A percentile compares a stretch with the other conserved stretches of the same genome.
Evolutionary conservation across 2,888 invertebrate species (phyloP).

Genomic region (Amiota communis): DNA sequence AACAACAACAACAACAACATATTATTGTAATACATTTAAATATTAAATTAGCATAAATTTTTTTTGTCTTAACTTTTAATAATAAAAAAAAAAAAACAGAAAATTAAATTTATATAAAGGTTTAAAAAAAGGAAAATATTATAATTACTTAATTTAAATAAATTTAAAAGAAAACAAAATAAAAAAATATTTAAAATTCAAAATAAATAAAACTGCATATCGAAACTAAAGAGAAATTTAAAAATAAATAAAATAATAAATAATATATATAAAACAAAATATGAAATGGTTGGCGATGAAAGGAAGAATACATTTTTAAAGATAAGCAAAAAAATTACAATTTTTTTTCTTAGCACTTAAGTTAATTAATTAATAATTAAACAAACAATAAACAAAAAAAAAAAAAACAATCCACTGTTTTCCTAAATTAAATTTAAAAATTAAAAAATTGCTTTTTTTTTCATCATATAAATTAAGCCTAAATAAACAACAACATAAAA

Average conservation of each 20-base stretch:
- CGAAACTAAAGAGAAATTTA: slow-evolving; percentile 56
- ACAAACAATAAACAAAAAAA: slow-evolving; percentile 40
- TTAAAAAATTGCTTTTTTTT: slow-evolving; percentile 35
- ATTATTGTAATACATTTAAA: slow-evolving; percentile 12
- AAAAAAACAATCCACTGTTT: slow-evolving; percentile 51
- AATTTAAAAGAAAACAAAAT: slow-evolving; percentile 34
- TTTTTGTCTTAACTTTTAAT: slow-evolving; percentile 40
- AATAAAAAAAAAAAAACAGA: slow-evolving; percentile 32
- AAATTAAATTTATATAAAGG: slow-evolving; percentile 36
- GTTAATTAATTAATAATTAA: slow-evolving; percentile 34
- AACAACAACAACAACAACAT: slow-evolving; percentile 25
- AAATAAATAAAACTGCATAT: slow-evolving; percentile 50
- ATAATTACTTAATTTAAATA: slow-evolving; percentile 12
- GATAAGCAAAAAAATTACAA: slow-evolving; percentile 51
- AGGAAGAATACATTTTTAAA: not conserved
- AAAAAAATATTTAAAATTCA: slow-evolving; percentile 28
- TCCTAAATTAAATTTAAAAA: slow-evolving; percentile 52
- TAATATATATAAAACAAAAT: slow-evolving; percentile 32
- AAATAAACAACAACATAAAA: slow-evolving; percentile 37
- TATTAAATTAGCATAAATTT: slow-evolving; percentile 57
- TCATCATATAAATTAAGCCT: slow-evolving; percentile 28
- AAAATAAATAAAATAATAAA: slow-evolving; percentile 38
- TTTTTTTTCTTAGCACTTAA: slow-evolving; percentile 56
- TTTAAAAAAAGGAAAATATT: slow-evolving; percentile 40
- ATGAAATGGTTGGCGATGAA: too few species aligned